Conservation (phyloP, 2,113 vertebrate species). For the Pan troglodytes region DNA sequence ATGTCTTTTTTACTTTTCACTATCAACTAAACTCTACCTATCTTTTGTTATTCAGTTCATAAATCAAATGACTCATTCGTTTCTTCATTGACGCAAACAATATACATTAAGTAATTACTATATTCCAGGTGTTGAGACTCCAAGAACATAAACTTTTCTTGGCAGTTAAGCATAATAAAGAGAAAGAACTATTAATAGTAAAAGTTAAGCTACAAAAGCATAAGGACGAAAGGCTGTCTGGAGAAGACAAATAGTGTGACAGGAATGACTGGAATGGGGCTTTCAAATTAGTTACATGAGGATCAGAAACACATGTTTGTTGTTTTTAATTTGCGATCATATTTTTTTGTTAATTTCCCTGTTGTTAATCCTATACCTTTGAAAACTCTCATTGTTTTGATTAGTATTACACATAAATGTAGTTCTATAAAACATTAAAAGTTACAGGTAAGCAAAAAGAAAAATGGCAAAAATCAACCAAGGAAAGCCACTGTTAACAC, state of each 20-base stretch:
- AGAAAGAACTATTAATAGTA: background rate
- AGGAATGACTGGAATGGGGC: background rate
- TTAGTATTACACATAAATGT: background rate
- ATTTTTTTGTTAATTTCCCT: conserved; percentile 1
- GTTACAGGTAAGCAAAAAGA: background rate
- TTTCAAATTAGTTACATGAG: background rate
- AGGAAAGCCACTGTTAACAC: background rate
- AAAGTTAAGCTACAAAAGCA: background rate
- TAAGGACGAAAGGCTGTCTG: background rate
- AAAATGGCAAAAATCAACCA: conserved; percentile 13
- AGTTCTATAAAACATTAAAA: background rate
- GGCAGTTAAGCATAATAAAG: background rate
- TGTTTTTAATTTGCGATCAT: background rate
- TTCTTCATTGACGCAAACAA: background rate
- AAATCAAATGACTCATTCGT: background rate
- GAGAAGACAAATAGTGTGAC: background rate
- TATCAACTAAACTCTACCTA: background rate
- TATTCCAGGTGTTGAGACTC: background rate
- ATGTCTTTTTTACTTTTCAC: background rate
- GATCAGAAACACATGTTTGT: background rate
- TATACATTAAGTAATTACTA: background rate
- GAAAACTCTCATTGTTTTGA: background rate
- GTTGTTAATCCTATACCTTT: background rate
- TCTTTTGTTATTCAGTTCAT: background rate
- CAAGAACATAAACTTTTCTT: background rate